phyloP scores from a whole-genome alignment of 2,113 vertebrate genomes.

The Petrocephalus microphthalmus region DNA sequence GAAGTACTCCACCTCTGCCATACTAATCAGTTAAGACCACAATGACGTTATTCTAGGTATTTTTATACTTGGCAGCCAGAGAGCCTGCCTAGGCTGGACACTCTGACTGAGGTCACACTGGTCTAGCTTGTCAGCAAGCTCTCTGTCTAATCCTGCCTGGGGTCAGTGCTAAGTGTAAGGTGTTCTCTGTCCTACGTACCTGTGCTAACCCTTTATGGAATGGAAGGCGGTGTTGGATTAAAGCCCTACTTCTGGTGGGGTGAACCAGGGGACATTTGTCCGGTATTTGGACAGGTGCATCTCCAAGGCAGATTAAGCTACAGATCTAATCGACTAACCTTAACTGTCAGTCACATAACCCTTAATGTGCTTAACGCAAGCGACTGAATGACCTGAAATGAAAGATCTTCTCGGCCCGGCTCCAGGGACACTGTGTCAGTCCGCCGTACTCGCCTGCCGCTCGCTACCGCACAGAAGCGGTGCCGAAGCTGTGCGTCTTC shows the following conservation, averaged over 20 bases:
- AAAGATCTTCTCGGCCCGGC: not conserved
- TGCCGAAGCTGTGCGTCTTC: not conserved
- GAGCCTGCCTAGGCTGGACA: not conserved
- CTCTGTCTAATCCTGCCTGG: not conserved
- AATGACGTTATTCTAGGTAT: not conserved
- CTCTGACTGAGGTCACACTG: not conserved
- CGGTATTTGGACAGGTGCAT: not conserved
- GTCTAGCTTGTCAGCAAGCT: not conserved
- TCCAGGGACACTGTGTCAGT: not conserved
- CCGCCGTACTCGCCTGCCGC: not conserved
- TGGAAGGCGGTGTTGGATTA: not conserved
- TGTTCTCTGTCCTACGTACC: not conserved
- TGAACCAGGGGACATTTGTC: not conserved
- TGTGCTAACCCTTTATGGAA: not conserved
- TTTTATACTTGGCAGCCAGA: not conserved
- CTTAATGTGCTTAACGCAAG: conserved; percentile 2
- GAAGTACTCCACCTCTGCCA: not conserved
- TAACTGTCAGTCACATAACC: not conserved
- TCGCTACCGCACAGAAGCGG: not conserved
- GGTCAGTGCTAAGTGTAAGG: not conserved
- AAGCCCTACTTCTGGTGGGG: not conserved
- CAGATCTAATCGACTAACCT: not conserved
- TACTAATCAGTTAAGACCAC: not conserved
- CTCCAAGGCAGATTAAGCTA: not conserved
- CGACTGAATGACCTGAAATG: not conserved